Evolutionary conservation across 2,888 invertebrate genomes (phyloP), one percentile per base, ranked within the genome.

Genomic region (Phania funesta): DNA sequence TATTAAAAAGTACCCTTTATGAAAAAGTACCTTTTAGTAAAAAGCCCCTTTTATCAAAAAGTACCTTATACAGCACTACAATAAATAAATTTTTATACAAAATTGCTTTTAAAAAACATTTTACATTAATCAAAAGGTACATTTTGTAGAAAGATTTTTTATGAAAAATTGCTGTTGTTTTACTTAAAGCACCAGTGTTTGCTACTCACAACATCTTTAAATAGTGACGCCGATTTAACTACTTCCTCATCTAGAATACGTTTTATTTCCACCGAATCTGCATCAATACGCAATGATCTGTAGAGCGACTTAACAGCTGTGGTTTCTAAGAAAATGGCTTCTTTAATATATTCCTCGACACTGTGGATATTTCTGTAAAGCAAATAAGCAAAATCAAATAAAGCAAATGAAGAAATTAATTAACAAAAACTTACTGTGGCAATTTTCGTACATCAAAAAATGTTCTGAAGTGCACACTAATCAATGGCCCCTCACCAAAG

Each of bases 401-500:
- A n/a, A 2, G 18, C 11, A 2, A 50, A 9, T 18, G 13, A 9
- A 8, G 22, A 22, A n/a, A 8, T 3, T 8, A 0, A 16, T 1
- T 0, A 18, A 9, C 0, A 1, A 4, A 0, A 16, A 86, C 89
- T 91, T 92, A 95, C 94, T 94, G 94, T 13, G 96, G 94, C 87
- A 96, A 92, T 93, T 96, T 96, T 92, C 95, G 94, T 85, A 95
- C 93, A 91, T 97, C 96, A 78, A 97, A 92, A 86, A 94, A 94
- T 35, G 96, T 90, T 88, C 94, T 93, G 91, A 96, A 97, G 89
- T 94, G 94, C 32, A 96, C 94, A 80, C 88, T 89, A 83, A 96
- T 94, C 58, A 96, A 91, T 44, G 95, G 93, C 62, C 96, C 94
- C 85, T 95, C 95, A 22, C 95, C 95, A 87, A 97, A 96, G 85